These are phyloP conservation scores for Gallirallus australis DNA, from an alignment of 2,797 vertebrate species.

Conservation along the genomic window DNA sequence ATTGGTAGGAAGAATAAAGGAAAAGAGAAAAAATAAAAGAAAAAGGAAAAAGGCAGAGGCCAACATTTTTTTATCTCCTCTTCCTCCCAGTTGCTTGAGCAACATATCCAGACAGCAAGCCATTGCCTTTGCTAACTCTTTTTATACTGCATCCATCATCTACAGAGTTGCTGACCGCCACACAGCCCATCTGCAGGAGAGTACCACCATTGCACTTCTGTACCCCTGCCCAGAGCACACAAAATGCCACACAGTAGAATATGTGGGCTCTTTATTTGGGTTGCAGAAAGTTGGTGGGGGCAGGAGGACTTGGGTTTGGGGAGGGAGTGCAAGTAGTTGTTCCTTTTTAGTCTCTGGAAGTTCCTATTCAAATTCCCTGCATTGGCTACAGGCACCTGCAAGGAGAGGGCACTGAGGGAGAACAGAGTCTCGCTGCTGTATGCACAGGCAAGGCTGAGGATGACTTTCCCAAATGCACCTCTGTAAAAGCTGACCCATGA, in stretches of 20 bases:
- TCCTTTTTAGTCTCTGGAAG: background rate
- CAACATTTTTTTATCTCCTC: background rate
- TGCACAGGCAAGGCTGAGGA: background rate
- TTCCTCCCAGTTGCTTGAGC: background rate
- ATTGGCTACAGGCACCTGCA: background rate
- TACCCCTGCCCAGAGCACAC: background rate
- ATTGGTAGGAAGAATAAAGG: background rate
- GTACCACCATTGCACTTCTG: background rate
- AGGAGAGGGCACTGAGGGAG: background rate
- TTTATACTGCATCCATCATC: fast-evolving
- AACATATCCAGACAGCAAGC: background rate
- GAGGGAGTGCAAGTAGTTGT: background rate
- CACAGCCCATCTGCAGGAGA: fast-evolving
- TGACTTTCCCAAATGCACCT: background rate
- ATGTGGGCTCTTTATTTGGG: background rate
- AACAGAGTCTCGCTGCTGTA: background rate
- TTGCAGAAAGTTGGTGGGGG: background rate
- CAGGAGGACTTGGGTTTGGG: background rate
- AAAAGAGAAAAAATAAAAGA: background rate
- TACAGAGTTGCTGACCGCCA: background rate
- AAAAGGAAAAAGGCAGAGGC: background rate
- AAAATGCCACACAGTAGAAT: background rate
- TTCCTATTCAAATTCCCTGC: background rate
- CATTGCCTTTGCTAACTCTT: background rate
- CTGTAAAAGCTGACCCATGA: background rate